Evolutionary conservation across 2,888 invertebrate genomes (phyloP), one percentile per base, ranked within the genome.

Genomic region (Dryomyza anilis): DNA sequence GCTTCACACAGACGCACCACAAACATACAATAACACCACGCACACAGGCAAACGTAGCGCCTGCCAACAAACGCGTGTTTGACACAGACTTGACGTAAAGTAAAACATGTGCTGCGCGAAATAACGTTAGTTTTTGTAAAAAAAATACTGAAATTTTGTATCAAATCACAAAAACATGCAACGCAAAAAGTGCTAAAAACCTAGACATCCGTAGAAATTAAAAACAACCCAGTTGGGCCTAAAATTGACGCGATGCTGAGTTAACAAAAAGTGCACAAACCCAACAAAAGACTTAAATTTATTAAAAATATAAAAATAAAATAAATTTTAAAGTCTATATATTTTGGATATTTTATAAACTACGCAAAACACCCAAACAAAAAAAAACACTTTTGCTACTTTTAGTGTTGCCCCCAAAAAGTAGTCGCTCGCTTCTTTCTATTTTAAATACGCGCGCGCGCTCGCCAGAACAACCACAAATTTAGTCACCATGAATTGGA

Each of bases 401-500:
- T 69, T 70, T 69, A 66, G 57, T 60, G 56, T 21, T 27, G 66
- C n/a, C n/a, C n/a, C n/a, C n/a, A 70, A 67, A 70, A 69, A 70
- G 67, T 67, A 67, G 69, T 52, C 55, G n/a, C n/a, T n/a, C n/a
- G n/a, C n/a, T n/a, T n/a, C n/a, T n/a, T n/a, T n/a, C 62, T 64
- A 58, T 36, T 29, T 36, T 19, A 12, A 23, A 48, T 6, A 23
- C 48, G 19, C 14, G n/a, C 29, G 14, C 52, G 27, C 29, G 10
- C 39, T 21, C 33, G 12, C 19, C 36, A 19, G 48, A 63, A 29
- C 48, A 65, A 58, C 21, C 12, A 53, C 8, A 58, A 63, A 68
- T 64, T 63, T 45, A 72, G 69, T 73, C 78, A 82, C 76, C 75
- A 82, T 82, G 82, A 77, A 81, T 81, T 81, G 82, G 82, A 82